Base-by-base conservation (phyloP, 1,140 invertebrate species). In the Drosophila bocqueti region DNA sequence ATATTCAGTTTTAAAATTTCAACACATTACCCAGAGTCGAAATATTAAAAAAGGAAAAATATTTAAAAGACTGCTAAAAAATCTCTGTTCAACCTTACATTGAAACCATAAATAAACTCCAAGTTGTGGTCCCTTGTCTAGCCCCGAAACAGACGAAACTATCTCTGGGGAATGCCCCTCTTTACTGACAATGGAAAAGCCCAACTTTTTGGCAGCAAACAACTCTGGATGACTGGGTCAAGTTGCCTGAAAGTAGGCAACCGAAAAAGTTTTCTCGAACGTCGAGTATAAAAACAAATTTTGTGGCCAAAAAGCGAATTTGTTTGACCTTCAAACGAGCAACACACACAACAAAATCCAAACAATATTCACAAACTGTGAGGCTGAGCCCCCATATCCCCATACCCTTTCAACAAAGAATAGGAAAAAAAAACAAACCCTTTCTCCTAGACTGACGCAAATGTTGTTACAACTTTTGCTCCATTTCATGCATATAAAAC, bases 391-490 rank as follows among this genome's bases (percentile, higher is more conserved):
- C 45, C 43, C 21, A 21, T n/a, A n/a, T 18, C 29, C 34, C 10
- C 36, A 26, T 24, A 24, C 15, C 15, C 54, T 24, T 15, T n/a
- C 52, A 38, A 49, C 46, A 49, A 15, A 21, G 1, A 8, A 29
- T n/a, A 2, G 3, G 2, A 9, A 10, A 10, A n/a, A 31, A 55
- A 24, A 18, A 60, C 45, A 61, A 40, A 55, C 36, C 38, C 47
- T 64, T 74, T 47, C 40, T 49, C 52, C 52, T 49, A 50, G 58
- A 75, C 47, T 34, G 58, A 42, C 36, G 21, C 68, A 86, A 84
- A 73, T 87, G 81, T 75, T 79, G 79, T 87, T 73, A 83, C 63
- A 89, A 83, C 80, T 83, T 87, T 87, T 79, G 79, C 65, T 75
- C 76, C 79, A 87, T 86, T 87, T 87, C 66, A 73, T 76, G 81